phyloP scores from a whole-genome alignment of 2,797 vertebrate species.

The Chaetodon trifasciatus region DNA sequence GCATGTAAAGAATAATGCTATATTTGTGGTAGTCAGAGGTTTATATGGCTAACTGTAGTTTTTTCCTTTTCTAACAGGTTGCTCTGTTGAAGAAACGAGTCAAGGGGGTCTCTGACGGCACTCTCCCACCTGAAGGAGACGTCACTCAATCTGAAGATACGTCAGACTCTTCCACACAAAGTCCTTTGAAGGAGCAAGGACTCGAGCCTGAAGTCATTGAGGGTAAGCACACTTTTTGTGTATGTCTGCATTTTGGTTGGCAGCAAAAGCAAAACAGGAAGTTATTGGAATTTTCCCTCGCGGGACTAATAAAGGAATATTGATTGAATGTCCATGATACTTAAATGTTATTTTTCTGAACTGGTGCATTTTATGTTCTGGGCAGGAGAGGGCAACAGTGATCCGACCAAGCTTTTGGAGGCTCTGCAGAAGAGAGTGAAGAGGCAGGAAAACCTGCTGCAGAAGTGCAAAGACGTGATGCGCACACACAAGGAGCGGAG shows the following conservation, averaged over 20 bases:
- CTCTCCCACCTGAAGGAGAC: constrained; percentile 68
- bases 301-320: no score
- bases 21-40: no score
- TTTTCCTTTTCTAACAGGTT: constrained; percentile 84
- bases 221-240: constrained; percentile 60
- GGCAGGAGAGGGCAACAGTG: constrained; percentile 83
- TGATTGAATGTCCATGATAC: neutral
- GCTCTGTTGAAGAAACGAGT: constrained; percentile 91
- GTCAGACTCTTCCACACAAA: constrained; percentile 74
- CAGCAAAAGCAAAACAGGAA: neutral
- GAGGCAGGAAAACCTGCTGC: constrained; percentile 93
- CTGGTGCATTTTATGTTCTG: constrained; percentile 48
- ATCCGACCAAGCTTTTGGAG: constrained; percentile 86
- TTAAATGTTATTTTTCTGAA: neutral
- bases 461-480: constrained; percentile 92
- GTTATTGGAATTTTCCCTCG: no score
- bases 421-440: constrained; percentile 89
- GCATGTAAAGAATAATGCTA: no score
- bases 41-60: neutral
- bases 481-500: constrained; percentile 90
- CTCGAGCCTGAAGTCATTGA: constrained; percentile 70
- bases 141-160: constrained; percentile 55
- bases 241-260: neutral
- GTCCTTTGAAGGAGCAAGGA: constrained; percentile 76
- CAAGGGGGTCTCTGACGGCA: constrained; percentile 78